Conservation (phyloP, 2,888 invertebrate species). For the Elmis aenea region DNA sequence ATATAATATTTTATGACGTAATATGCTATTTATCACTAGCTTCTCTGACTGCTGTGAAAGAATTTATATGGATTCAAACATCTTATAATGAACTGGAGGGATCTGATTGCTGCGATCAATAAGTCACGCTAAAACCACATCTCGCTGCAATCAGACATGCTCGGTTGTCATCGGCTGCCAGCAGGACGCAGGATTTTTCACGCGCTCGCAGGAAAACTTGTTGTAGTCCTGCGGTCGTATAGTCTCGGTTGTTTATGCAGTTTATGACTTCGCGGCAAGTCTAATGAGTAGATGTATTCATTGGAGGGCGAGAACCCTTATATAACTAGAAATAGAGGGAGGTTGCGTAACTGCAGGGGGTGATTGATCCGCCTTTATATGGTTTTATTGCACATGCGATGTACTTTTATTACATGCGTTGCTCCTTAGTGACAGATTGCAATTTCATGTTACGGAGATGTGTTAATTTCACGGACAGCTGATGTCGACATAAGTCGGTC, state of each 20-base stretch:
- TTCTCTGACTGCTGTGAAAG: too few relatives aligned
- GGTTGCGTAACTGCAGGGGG: constrained; percentile 31
- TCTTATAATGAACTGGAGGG: constrained; percentile 19
- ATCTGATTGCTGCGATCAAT: constrained; percentile 30
- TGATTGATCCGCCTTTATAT: constrained; percentile 42
- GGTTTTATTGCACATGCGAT: constrained; percentile 43
- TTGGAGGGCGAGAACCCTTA: constrained; percentile 41
- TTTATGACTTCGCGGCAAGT: constrained; percentile 40
- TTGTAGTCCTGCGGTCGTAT: constrained; percentile 6
- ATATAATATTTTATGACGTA: too few relatives aligned
- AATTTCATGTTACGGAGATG: constrained; percentile 35
- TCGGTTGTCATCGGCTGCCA: constrained; percentile 9
- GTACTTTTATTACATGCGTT: constrained; percentile 40
- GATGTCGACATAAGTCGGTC: too few relatives aligned
- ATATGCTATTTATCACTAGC: too few relatives aligned
- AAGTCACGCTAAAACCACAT: constrained; percentile 23
- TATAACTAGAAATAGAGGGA: constrained; percentile 33
- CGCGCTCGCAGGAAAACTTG: neutral
- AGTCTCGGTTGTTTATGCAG: constrained; percentile 20
- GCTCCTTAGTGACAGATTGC: constrained; percentile 39
- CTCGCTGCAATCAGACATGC: constrained; percentile 8
- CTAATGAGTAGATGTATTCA: constrained; percentile 46
- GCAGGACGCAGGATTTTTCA: constrained; percentile 5
- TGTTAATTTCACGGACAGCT: constrained; percentile 36
- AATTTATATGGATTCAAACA: constrained; percentile 25